Conservation (phyloP, 2,113 vertebrate genomes). For the Marcusenius ussheri region DNA sequence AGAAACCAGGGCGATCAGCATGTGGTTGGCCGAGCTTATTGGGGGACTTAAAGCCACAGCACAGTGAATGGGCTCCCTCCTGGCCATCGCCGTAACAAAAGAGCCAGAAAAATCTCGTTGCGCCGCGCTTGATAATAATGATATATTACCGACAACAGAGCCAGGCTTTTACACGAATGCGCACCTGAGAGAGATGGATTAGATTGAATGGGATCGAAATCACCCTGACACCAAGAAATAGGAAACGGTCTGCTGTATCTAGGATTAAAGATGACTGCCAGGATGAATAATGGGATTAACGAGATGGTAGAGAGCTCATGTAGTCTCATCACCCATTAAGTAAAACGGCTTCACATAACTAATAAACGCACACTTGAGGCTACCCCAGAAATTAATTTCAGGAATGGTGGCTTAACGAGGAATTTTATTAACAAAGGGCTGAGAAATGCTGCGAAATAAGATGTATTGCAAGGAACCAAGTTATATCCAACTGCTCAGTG, state of each 20-base stretch:
- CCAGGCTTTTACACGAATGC: conserved; percentile 20
- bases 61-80: conserved; percentile 3
- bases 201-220: conserved; percentile 35
- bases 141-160: conserved; percentile 20
- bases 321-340: conserved; percentile 17
- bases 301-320: conserved; percentile 31
- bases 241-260: conserved; percentile 37
- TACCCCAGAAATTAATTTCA: conserved; percentile 11
- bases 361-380: conserved; percentile 7
- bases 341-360: conserved; percentile 14
- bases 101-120: background rate
- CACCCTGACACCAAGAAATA: conserved; percentile 35
- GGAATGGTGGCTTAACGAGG: background rate
- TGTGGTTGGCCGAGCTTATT: conserved; percentile 1
- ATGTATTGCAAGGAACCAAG: background rate
- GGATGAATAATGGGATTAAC: conserved; percentile 53
- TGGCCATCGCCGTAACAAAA: conserved; percentile 10
- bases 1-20: background rate
- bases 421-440: background rate
- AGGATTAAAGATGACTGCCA: conserved; percentile 46
- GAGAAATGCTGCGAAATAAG: background rate
- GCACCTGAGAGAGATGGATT: conserved; percentile 14
- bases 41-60: background rate
- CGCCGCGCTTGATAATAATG: background rate
- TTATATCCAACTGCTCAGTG: background rate